Base-by-base conservation (phyloP, 2,113 vertebrate genomes). In the Xenus cinereus region DNA sequence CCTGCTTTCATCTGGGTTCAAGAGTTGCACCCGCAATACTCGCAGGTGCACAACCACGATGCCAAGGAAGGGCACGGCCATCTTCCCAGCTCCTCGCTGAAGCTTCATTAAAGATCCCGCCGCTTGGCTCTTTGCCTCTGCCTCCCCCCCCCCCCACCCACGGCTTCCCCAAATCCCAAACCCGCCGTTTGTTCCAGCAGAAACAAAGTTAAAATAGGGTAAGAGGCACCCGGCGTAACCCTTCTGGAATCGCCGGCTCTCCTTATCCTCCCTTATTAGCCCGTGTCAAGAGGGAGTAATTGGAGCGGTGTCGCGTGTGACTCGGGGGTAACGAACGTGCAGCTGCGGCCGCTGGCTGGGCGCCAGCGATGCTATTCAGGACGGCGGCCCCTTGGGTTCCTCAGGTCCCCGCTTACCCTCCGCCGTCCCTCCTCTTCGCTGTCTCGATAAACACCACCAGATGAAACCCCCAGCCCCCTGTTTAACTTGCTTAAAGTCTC, bases 261-360 rank as follows among this genome's bases (percentile, higher is more conserved):
- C 86, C 81, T 93, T 24, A 72, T 75, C 87, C 95, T 84, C 81
- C 84, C 87, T 82, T 50, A 72, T 95, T 79, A 96, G 93, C 91
- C 87, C 2, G 10, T 87, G 93, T 93, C 91, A 91, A 96, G 96
- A 94, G 89, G 95, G 56, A 96, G 93, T 64, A 79, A 96, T 94
- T 75, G 91, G 87, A 92, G 89, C 21, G 3, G 84, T 30, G 80
- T 60, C 43, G 73, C 4, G 35, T 82, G 95, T 66, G 95, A 50
- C 93, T 86, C 9, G 6, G 79, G 71, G 45, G 18, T 48, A 19
- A 46, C 1, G 4, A 84, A 78, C 0, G 9, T 2, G 74, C 95
- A 95, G 94, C 95, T 97, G 96, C 11, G 21, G 93, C 91, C 23
- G 17, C 93, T 94, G 96, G 93, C 93, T 26, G 1, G 0, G 80